These are phyloP conservation scores for Andinoacara biseriatus DNA, from an alignment of 2,113 vertebrate genomes.

Conservation along the genomic window DNA sequence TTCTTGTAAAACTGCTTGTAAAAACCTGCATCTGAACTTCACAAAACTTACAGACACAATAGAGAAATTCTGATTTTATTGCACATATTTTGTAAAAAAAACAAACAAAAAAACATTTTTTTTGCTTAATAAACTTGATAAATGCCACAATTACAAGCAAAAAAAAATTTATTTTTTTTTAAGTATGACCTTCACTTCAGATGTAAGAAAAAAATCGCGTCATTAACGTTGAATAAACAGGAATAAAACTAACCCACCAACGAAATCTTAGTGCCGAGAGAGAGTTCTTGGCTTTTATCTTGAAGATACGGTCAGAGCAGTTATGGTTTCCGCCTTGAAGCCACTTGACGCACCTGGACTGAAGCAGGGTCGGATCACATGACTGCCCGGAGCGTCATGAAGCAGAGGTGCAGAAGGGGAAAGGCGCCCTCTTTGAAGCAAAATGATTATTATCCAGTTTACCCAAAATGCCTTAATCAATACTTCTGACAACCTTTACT, in stretches of 20 bases:
- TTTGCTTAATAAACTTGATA: too few relatives aligned
- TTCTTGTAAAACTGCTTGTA: background rate
- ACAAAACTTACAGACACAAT: background rate
- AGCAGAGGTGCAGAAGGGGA: conserved; percentile 74
- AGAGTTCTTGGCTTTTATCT: conserved; percentile 31
- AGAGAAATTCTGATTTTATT: background rate
- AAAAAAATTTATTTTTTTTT: too few relatives aligned
- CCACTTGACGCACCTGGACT: conserved; percentile 72
- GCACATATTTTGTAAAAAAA: background rate
- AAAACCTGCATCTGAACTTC: background rate
- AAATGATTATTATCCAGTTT: conserved; percentile 9
- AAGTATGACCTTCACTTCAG: too few relatives aligned
- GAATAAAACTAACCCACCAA: background rate
- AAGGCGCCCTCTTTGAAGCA: conserved; percentile 86
- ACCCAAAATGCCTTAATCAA: conserved; percentile 16
- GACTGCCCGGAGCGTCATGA: conserved; percentile 85
- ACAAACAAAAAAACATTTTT: background rate
- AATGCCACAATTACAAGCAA: too few relatives aligned
- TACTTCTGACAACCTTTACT: background rate
- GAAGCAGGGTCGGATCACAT: conserved; percentile 83
- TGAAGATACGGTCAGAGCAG: conserved; percentile 10
- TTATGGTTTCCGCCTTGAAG: conserved; percentile 17
- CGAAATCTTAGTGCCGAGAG: too few relatives aligned
- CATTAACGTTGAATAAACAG: background rate
- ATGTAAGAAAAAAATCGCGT: too few relatives aligned